Evolutionary conservation across 2,797 vertebrate species (phyloP).

Genomic region (Lutjanus argentimaculatus): DNA sequence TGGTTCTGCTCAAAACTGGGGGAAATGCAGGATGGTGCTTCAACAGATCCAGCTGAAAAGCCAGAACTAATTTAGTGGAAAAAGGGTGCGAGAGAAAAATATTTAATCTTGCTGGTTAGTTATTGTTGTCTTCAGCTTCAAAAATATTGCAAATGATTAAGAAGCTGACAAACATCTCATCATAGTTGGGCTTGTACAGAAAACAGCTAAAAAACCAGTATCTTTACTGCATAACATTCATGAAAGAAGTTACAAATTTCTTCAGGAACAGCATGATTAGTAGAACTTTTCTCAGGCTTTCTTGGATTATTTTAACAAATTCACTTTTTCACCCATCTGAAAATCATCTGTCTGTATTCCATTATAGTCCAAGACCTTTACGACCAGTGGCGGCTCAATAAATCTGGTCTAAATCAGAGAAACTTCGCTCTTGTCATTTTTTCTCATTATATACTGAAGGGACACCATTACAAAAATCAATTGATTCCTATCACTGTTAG

Average conservation of each 20-base stretch:
- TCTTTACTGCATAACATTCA: not conserved
- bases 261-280: not conserved
- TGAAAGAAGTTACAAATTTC: not conserved
- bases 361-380: not conserved
- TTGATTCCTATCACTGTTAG: not conserved
- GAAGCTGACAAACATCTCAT: not conserved
- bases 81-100: not conserved
- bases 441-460: not conserved
- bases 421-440: not conserved
- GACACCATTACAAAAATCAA: not conserved
- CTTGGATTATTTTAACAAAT: not conserved
- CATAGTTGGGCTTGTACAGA: not conserved
- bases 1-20: too few species aligned
- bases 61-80: too few species aligned
- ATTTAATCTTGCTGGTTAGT: not conserved
- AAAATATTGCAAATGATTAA: not conserved
- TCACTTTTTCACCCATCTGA: not conserved
- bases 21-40: too few species aligned
- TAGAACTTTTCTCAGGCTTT: not conserved
- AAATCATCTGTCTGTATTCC: not conserved
- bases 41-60: too few species aligned
- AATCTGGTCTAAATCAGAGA: not conserved
- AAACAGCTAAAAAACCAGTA: not conserved
- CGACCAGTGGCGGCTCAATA: not conserved
- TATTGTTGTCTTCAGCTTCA: not conserved